Evolutionary conservation across 2,797 vertebrate genomes (phyloP).

Genomic region (Lemur catta): DNA sequence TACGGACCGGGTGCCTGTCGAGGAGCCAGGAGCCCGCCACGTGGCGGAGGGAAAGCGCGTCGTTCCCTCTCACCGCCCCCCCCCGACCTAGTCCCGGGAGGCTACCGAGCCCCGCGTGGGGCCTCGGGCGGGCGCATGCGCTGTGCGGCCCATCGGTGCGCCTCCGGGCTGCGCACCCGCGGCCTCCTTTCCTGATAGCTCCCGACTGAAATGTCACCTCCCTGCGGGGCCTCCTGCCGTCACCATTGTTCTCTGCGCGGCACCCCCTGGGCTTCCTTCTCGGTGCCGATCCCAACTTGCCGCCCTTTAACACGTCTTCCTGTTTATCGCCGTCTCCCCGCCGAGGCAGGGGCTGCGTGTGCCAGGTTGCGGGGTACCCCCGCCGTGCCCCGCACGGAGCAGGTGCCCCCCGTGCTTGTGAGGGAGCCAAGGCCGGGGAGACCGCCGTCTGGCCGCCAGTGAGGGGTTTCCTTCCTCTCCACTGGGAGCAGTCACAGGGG

Average conservation of each 20-base stretch:
- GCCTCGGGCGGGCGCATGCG: background rate
- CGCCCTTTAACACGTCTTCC: background rate
- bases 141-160: background rate
- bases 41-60: background rate
- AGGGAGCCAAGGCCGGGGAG: background rate
- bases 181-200: background rate
- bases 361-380: background rate
- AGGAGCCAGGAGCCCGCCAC: too few relatives aligned
- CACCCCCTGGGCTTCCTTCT: background rate
- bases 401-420: too few relatives aligned
- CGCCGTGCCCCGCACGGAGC: fast-evolving
- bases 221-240: background rate
- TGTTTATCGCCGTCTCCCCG: background rate
- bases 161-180: background rate
- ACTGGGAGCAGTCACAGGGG: background rate
- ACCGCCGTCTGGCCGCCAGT: background rate
- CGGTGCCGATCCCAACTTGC: background rate
- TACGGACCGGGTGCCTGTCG: background rate
- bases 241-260: background rate
- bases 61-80: background rate
- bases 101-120: too few relatives aligned
- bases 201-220: background rate
- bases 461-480: background rate
- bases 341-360: background rate
- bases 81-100: background rate